Conservation (phyloP, 2,888 invertebrate genomes). For the Sinopyrophorus schimmeli region DNA sequence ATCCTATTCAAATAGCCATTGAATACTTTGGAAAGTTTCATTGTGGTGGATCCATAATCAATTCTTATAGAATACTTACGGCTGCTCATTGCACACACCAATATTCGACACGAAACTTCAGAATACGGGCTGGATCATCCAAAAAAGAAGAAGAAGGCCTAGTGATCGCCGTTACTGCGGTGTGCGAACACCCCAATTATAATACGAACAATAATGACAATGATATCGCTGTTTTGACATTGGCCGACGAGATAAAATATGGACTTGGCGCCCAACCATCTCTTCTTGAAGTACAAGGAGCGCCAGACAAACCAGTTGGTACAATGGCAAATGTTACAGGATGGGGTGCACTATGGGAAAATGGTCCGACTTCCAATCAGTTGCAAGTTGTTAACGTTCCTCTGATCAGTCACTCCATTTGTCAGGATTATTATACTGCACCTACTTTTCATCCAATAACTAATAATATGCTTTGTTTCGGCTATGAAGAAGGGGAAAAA, state of each 20-base stretch:
- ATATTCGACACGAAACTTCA: no score
- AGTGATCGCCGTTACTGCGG: neutral
- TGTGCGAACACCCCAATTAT: neutral
- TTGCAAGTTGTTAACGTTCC: slow-evolving; percentile 5
- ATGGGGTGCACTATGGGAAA: neutral
- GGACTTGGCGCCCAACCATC: no score
- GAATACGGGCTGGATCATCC: neutral
- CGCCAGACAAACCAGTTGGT: neutral
- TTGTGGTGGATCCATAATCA: neutral
- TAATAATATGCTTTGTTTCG: slow-evolving; percentile 7
- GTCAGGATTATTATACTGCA: neutral
- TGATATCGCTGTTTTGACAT: neutral
- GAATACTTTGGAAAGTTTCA: neutral
- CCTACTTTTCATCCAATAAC: no score
- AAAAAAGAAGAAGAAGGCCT: neutral
- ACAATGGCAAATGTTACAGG: slow-evolving; percentile 7
- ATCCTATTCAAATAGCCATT: neutral
- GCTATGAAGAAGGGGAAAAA: slow-evolving; percentile 1
- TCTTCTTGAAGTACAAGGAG: no score
- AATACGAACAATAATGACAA: neutral
- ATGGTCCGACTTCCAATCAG: neutral
- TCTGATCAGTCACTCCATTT: neutral
- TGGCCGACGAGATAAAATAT: no score
- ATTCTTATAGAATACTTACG: neutral
- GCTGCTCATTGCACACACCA: neutral